phyloP scores from a whole-genome alignment of 1,140 invertebrate species.

The Plutomurus gul region DNA sequence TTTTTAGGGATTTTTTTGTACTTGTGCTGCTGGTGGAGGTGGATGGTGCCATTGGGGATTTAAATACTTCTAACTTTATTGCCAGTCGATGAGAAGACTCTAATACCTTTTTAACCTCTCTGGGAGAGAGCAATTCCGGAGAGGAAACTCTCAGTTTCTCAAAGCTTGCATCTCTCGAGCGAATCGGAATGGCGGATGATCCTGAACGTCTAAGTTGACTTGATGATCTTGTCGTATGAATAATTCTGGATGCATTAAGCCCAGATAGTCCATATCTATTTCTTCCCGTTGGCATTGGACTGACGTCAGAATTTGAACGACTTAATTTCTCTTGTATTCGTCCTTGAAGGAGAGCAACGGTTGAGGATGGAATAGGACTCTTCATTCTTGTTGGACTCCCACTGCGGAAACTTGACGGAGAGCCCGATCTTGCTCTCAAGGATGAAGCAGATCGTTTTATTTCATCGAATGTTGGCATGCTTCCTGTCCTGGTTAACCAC shows the following conservation, averaged over 20 bases:
- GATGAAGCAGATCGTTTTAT: slow-evolving; percentile 31
- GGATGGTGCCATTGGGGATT: slow-evolving; percentile 28
- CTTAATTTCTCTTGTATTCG: slow-evolving; percentile 44
- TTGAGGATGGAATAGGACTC: slow-evolving; percentile 31
- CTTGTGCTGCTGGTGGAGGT: not conserved
- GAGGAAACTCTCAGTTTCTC: slow-evolving; percentile 46
- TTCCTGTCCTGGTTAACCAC: slow-evolving; percentile 1
- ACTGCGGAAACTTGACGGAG: slow-evolving; percentile 40
- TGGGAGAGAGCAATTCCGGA: slow-evolving; percentile 63
- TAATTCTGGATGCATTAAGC: slow-evolving; percentile 34
- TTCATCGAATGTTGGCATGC: slow-evolving; percentile 47
- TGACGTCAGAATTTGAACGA: slow-evolving; percentile 41
- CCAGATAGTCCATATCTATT: slow-evolving; percentile 41
- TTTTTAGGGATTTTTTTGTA: slow-evolving; percentile 22
- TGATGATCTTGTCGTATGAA: slow-evolving; percentile 33
- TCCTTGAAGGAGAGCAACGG: slow-evolving; percentile 42
- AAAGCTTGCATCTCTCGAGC: slow-evolving; percentile 40
- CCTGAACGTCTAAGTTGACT: slow-evolving; percentile 11
- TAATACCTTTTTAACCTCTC: slow-evolving; percentile 65
- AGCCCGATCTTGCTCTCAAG: slow-evolving; percentile 23
- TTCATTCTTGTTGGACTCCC: slow-evolving; percentile 39
- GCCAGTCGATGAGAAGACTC: slow-evolving; percentile 56
- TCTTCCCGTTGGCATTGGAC: not conserved
- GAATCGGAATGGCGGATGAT: slow-evolving; percentile 41
- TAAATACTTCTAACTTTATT: slow-evolving; percentile 52